A percentile compares a stretch with the other conserved stretches of the same genome.
Conservation (phyloP, 2,113 vertebrate species). For the Probosciger aterrimus region DNA sequence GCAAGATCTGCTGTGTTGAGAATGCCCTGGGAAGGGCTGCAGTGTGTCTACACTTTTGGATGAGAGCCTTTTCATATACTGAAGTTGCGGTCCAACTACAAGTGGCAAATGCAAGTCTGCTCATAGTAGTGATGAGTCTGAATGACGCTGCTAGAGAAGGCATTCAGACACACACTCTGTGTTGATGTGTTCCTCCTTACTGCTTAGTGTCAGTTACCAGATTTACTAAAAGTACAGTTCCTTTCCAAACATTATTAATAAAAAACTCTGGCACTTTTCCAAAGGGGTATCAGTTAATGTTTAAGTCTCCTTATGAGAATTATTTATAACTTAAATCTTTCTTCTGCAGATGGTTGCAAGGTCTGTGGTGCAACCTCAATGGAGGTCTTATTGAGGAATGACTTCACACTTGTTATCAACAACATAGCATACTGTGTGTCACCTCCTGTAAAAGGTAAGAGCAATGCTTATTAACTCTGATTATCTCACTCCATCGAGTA, state of each 20-base stretch:
- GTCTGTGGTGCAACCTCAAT: conserved; percentile 80
- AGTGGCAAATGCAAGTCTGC: neutral
- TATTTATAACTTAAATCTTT: neutral
- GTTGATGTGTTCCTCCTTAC: neutral
- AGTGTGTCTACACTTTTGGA: neutral
- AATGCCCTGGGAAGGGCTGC: neutral
- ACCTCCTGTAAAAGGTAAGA: conserved; percentile 79
- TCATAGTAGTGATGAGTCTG: neutral
- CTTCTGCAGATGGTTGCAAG: conserved; percentile 79
- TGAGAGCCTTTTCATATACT: neutral
- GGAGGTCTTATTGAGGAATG: conserved; percentile 80
- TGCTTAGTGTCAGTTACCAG: neutral
- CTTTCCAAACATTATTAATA: neutral
- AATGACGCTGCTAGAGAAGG: neutral
- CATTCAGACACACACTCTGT: neutral
- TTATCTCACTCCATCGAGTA: neutral
- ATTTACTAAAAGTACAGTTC: neutral
- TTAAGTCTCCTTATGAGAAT: neutral
- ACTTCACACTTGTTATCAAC: conserved; percentile 88
- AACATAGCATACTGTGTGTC: conserved; percentile 70
- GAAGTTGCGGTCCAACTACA: neutral
- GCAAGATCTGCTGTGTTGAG: neutral
- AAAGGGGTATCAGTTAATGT: neutral
- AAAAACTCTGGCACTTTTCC: neutral
- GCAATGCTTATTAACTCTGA: neutral